Percentiles rank a stretch among this genome's conserved stretches.
phyloP scores from a whole-genome alignment of 1,140 invertebrate species.

The Cherax destructor region DNA sequence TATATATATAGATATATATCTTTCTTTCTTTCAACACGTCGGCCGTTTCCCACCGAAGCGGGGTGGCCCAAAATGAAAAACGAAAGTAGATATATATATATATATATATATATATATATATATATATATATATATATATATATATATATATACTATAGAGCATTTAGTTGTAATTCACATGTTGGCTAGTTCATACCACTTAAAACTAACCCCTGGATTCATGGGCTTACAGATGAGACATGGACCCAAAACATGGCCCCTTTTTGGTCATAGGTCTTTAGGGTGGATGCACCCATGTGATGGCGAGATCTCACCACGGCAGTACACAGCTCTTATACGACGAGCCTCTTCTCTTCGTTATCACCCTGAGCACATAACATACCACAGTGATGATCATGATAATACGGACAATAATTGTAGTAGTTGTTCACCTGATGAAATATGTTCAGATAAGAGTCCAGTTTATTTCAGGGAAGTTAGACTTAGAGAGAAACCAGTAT shows the following conservation, averaged over 20 bases:
- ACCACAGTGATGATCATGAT: slow-evolving; percentile 4
- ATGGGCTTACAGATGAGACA: slow-evolving; percentile 63
- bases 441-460: background rate
- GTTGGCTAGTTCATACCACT: background rate
- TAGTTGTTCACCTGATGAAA: background rate
- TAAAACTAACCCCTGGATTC: slow-evolving; percentile 36
- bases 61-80: too few relatives aligned
- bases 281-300: slow-evolving; percentile 31
- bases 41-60: too few relatives aligned
- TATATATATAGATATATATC: background rate
- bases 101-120: background rate
- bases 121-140: background rate
- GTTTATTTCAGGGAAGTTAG: background rate
- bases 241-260: slow-evolving; percentile 38
- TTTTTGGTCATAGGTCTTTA: slow-evolving; percentile 33
- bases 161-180: background rate
- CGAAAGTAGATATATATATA: background rate
- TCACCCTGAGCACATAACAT: slow-evolving; percentile 14
- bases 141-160: background rate
- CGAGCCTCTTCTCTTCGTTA: slow-evolving; percentile 60
- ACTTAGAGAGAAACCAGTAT: background rate
- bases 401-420: background rate
- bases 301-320: slow-evolving; percentile 57
- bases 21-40: too few relatives aligned
- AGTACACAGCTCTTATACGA: slow-evolving; percentile 61